These are phyloP conservation scores for Lissonota sp. DNA, from an alignment of 2,888 invertebrate genomes.

Conservation along the genomic window DNA sequence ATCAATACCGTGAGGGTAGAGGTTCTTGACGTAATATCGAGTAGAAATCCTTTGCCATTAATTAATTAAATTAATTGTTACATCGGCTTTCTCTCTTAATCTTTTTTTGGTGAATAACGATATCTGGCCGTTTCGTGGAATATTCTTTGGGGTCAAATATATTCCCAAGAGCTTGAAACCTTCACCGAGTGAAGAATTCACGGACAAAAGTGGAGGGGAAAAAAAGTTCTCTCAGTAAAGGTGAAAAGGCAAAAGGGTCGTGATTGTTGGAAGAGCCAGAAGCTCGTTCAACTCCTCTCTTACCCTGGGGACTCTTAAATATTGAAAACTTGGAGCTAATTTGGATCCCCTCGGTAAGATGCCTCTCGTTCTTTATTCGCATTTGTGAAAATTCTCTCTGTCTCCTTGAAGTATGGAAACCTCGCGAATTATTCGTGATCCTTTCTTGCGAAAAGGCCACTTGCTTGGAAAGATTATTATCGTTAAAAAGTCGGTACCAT, in stretches of 20 bases:
- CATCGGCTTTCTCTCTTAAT: no score
- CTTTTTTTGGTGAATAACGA: no score
- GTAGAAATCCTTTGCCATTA: no score
- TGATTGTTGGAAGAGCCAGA: constrained; percentile 3
- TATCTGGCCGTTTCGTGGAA: no score
- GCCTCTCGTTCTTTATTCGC: not conserved
- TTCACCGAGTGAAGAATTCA: no score
- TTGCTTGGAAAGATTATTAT: not conserved
- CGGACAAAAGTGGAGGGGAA: no score
- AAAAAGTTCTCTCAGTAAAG: not conserved
- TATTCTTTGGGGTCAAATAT: no score
- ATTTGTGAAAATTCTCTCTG: constrained; percentile 25
- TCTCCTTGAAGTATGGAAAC: not conserved
- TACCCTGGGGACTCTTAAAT: constrained; percentile 49
- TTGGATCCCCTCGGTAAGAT: constrained; percentile 17
- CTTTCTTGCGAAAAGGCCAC: no score
- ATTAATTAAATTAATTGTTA: no score
- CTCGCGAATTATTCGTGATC: not conserved
- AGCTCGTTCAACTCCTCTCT: constrained; percentile 7
- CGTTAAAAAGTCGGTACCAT: not conserved
- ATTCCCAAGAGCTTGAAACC: no score
- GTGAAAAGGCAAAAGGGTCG: not conserved
- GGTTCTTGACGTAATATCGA: no score
- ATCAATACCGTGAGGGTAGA: no score
- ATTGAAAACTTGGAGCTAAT: constrained; percentile 45